Percentiles rank a stretch among this genome's conserved stretches.
phyloP scores from a whole-genome alignment of 92 coral and sea anemone species.

The Palythoa grandiflora region DNA sequence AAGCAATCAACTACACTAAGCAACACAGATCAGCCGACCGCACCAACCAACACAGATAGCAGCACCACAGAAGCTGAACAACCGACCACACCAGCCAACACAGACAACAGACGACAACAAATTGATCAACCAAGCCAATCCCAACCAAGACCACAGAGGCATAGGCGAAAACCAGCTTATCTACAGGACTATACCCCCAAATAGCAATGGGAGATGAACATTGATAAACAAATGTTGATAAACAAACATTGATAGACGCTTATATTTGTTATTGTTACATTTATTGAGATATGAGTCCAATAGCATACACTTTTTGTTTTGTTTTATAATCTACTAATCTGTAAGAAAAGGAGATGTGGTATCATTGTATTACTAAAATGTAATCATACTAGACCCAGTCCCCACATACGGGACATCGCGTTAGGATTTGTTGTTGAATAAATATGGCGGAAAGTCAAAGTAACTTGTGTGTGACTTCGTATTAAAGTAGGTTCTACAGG shows the following conservation, averaged over 20 bases:
- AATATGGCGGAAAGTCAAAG: not conserved
- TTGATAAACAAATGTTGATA: constrained; percentile 32
- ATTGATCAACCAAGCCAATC: not conserved
- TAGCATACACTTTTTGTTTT: not conserved
- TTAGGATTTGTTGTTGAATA: not conserved
- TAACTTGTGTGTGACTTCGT: not conserved
- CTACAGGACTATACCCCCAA: constrained; percentile 13
- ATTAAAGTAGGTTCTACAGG: not conserved
- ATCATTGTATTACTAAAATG: too few relatives aligned
- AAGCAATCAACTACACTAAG: not conserved
- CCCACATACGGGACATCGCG: not conserved
- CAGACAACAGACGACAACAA: too few relatives aligned
- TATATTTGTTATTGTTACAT: not conserved
- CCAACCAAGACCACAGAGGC: constrained; percentile 22
- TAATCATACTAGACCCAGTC: too few relatives aligned
- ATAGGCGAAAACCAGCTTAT: constrained; percentile 22
- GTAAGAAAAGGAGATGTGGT: constrained; percentile 39
- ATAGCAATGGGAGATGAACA: not conserved
- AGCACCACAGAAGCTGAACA: not conserved
- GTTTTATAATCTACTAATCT: constrained; percentile 25
- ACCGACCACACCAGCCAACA: too few relatives aligned
- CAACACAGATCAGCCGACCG: not conserved
- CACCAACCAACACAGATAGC: not conserved
- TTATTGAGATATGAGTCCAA: not conserved
- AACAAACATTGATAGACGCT: too few relatives aligned